Percentiles rank a stretch among this genome's conserved stretches.
These are phyloP conservation scores for Phymastichus coffea DNA, from an alignment of 1,140 invertebrate genomes.

Conservation along the genomic window DNA sequence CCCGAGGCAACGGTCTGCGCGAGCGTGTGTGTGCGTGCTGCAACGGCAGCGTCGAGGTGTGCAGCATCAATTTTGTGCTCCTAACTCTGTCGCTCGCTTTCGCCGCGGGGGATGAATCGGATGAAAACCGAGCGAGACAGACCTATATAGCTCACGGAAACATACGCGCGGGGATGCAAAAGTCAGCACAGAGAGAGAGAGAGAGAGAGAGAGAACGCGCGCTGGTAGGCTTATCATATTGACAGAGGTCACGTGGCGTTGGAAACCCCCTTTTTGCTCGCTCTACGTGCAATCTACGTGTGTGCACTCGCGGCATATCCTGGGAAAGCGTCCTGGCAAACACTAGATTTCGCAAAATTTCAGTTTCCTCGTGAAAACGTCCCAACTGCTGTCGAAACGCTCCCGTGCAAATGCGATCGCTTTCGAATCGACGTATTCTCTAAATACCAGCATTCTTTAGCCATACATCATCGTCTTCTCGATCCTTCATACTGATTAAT, in stretches of 20 bases:
- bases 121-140: not conserved
- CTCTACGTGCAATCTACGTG: too few relatives aligned
- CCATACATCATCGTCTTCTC: too few relatives aligned
- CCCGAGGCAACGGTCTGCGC: not conserved
- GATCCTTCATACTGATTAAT: too few relatives aligned
- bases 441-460: too few relatives aligned
- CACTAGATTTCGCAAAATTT: conserved; percentile 15
- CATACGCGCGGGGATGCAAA: not conserved
- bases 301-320: conserved; percentile 3
- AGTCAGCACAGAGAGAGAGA: not conserved
- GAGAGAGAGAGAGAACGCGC: not conserved
- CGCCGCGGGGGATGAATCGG: not conserved
- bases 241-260: conserved; percentile 43
- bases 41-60: too few relatives aligned
- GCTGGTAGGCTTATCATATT: conserved; percentile 35
- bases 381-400: too few relatives aligned
- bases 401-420: too few relatives aligned
- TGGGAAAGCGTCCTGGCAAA: conserved; percentile 36
- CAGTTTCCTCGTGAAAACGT: not conserved
- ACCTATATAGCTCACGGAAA: too few relatives aligned
- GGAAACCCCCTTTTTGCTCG: too few relatives aligned
- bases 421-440: too few relatives aligned
- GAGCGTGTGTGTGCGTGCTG: not conserved
- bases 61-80: conserved; percentile 13
- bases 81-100: not conserved